These are phyloP conservation scores for Tipula confusa DNA, from an alignment of 2,888 invertebrate genomes.

Conservation along the genomic window DNA sequence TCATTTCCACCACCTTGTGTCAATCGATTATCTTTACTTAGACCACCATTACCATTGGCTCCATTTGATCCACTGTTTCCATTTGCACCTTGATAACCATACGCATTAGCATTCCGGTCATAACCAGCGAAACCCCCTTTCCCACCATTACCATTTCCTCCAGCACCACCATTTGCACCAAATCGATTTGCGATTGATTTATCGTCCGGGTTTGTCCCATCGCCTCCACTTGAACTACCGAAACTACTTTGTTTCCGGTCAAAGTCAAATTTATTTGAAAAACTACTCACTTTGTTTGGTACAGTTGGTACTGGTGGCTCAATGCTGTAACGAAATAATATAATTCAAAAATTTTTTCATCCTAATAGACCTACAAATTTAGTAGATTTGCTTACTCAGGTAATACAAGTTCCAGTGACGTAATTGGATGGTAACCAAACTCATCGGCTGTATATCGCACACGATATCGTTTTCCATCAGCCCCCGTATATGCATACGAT, in stretches of 20 bases:
- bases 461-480: constrained; percentile 48
- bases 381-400: constrained; percentile 40
- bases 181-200: neutral
- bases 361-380: neutral
- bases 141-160: neutral
- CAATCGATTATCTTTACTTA: neutral
- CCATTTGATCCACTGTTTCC: neutral
- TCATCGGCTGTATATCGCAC: constrained; percentile 49
- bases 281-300: neutral
- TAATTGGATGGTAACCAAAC: constrained; percentile 49
- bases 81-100: neutral
- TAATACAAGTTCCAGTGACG: constrained; percentile 48
- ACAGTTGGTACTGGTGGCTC: neutral
- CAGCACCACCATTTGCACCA: neutral
- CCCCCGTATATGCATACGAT: constrained; percentile 49
- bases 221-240: neutral
- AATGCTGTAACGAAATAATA: neutral
- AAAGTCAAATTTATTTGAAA: neutral
- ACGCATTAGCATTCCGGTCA: neutral
- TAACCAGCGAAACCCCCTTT: neutral
- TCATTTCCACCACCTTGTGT: neutral
- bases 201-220: neutral
- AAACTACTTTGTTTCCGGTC: neutral
- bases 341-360: neutral
- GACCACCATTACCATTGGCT: neutral